phyloP scores from a whole-genome alignment of 2,113 vertebrate species.

The Thinocorus orbignyianus region DNA sequence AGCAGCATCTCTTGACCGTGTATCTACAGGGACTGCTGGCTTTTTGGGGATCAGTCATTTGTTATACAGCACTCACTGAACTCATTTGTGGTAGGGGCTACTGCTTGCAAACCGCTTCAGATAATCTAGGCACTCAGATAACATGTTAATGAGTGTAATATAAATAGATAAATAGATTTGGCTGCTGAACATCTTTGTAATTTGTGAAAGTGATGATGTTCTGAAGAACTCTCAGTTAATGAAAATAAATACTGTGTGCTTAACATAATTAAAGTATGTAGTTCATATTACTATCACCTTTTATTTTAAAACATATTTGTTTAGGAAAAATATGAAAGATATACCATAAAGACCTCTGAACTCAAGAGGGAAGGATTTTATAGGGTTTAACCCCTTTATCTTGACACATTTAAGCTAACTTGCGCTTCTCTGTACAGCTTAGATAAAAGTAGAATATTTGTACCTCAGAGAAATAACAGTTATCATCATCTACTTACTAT shows the following conservation, averaged over 20 bases:
- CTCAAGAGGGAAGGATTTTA: background rate
- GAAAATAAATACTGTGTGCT: slow-evolving; percentile 26
- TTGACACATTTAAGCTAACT: background rate
- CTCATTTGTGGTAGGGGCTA: background rate
- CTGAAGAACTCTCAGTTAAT: background rate
- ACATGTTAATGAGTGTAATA: background rate
- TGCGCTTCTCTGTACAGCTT: background rate
- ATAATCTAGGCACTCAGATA: background rate
- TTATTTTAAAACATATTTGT: slow-evolving; percentile 37
- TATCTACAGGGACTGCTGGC: background rate
- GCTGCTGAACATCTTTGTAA: slow-evolving; percentile 38
- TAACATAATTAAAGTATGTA: slow-evolving; percentile 40
- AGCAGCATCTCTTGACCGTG: background rate
- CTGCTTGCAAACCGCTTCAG: slow-evolving; percentile 26
- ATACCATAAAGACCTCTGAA: background rate
- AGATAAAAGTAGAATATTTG: background rate
- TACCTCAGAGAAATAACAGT: background rate
- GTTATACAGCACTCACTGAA: background rate
- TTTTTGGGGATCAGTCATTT: background rate
- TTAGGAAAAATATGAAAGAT: slow-evolving; percentile 26
- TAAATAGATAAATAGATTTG: slow-evolving; percentile 53
- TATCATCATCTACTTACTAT: background rate
- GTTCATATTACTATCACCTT: slow-evolving; percentile 17
- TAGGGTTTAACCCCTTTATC: background rate
- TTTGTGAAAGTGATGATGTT: slow-evolving; percentile 11